Base-by-base conservation (phyloP, 2,888 invertebrate genomes). In the Drosophila helvetica region DNA sequence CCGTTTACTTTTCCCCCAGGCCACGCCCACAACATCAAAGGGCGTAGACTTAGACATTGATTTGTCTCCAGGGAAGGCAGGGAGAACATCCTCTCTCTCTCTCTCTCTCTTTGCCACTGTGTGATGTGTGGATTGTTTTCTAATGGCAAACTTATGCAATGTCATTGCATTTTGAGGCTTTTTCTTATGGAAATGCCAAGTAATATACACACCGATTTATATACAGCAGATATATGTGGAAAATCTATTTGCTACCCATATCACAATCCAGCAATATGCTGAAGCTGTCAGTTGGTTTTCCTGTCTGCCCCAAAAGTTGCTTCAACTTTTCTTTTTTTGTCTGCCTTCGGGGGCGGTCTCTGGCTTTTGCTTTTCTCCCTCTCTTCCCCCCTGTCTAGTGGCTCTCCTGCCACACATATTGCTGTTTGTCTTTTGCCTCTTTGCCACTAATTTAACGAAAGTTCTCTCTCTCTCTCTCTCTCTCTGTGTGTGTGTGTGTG, bases 261-360 rank as follows among this genome's bases (percentile, higher is more conserved):
- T 72, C 64, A 58, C 57, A 84, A 83, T 73, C 59, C 78, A 77
- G 54, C 57, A 84, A 83, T 74, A 62, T 81, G 81, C 87, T 86
- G 85, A 84, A 38, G 81, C 77, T 84, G 77, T 72, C 74, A 78
- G 15, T 30, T 9, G 33, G 33, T 19, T 52, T 48, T 19, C 58
- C 19, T 54, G 48, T 52, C 18, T 19, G 18, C 10, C 30, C 22
- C 17, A 66, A 48, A 68, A 77, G 54, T 43, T 77, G 48, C 6
- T 48, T 67, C 45, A 69, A 69, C 70, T 56, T 66, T 67, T 66
- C 48, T 56, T 67, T 66, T 56, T 56, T 67, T 48, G 4, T 22
- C 5, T 43, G 50, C 68, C 68, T 71, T 46, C 15, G 27, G 42
- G 69, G 69, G 57, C 58, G 59, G 43, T 54, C 45, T 50, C 15